These are phyloP conservation scores for Aphelocoma californica DNA, from an alignment of 2,797 vertebrate genomes.

Conservation along the genomic window DNA sequence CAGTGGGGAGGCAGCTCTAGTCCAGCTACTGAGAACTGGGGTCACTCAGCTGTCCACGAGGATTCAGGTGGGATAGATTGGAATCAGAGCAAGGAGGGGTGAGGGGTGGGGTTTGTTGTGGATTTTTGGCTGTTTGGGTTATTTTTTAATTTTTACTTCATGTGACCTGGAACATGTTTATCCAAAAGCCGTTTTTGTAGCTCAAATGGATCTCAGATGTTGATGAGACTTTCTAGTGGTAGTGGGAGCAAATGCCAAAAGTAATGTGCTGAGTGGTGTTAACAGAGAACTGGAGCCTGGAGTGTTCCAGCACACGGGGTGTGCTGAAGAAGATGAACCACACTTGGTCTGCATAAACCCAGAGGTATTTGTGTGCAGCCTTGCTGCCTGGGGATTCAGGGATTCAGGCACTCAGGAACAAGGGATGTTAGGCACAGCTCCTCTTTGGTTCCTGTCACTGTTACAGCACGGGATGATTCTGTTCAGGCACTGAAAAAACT, in stretches of 20 bases:
- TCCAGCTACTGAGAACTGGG: background rate
- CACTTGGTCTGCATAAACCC: background rate
- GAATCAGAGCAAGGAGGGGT: background rate
- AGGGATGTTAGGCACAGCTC: background rate
- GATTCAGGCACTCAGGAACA: background rate
- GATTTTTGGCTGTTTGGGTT: background rate
- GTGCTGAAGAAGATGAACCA: background rate
- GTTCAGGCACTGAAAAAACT: background rate
- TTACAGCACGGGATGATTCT: background rate
- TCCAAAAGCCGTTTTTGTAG: background rate
- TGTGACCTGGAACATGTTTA: background rate
- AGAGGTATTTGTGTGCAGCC: background rate
- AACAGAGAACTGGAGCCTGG: background rate
- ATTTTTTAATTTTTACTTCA: background rate
- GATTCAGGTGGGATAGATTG: background rate
- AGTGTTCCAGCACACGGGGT: background rate
- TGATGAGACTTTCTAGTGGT: background rate
- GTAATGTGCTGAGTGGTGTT: background rate
- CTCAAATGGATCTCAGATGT: background rate
- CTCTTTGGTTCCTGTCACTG: background rate
- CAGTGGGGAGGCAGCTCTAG: too few relatives aligned
- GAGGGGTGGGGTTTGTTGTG: rapidly evolving
- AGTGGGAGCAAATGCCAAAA: background rate
- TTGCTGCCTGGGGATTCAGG: background rate
- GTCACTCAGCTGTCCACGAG: background rate